Base-by-base conservation (phyloP, 2,113 vertebrate species). In the Phaethornis superciliosus region DNA sequence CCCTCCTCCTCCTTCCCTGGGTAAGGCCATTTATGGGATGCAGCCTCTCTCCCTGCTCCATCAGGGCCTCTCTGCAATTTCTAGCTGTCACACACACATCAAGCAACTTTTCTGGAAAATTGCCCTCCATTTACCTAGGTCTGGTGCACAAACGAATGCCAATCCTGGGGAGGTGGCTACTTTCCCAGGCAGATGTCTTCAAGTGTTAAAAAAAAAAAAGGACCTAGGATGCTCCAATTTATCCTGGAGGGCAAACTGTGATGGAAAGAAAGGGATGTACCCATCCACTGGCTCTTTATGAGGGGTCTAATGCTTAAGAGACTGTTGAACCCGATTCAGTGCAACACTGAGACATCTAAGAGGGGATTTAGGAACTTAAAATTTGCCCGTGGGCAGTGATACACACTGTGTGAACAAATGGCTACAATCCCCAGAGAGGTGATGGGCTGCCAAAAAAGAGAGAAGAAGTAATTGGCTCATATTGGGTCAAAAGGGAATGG, bases 331-430 rank as follows among this genome's bases (percentile, higher is more conserved):
- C 71, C 82, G n/a, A 88, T 83, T 93, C 85, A 77, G 12, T 55
- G 79, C 33, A 83, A 46, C 63, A 78, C 90, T 70, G 88, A 91
- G 52, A 64, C 92, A 83, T 81, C 82, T 67, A 80, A 88, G 67
- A 87, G 59, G 22, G 70, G 89, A 94, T 93, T 93, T 91, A 89
- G 42, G 71, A 79, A 77, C 64, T 91, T 88, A 77, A 93, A 88
- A 46, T 59, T 70, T 94, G 68, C 90, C 79, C 56, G 27, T 2
- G 4, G 79, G 85, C 79, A 83, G 47, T 1, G 1, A 42, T 80
- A 15, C 27, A 35, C 7, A 47, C 33, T 81, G 69, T 46, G 46
- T 74, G 89, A 88, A 51, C 35, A 72, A 91, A 65, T 52, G 49
- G 40, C 70, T 78, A 64, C 0, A 3, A 30, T 90, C 15, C 55